Evolutionary conservation across 2,888 invertebrate species (phyloP).

Genomic region (Blera fallax): DNA sequence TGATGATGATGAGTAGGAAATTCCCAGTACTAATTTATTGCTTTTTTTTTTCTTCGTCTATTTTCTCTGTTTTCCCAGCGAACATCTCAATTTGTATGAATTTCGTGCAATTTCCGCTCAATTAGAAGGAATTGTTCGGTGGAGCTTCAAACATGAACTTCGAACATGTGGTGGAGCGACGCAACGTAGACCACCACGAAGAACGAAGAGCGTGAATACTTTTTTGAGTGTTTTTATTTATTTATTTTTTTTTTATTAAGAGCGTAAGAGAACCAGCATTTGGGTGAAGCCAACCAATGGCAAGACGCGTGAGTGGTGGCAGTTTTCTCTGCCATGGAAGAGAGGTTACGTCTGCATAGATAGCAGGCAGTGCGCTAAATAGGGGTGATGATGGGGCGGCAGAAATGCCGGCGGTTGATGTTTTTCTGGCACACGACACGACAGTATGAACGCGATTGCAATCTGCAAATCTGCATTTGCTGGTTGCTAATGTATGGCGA

Average conservation of each 20-base stretch:
- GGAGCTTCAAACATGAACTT: slow-evolving; percentile 23
- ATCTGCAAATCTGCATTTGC: slow-evolving; percentile 37
- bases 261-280: slow-evolving; percentile 34
- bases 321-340: slow-evolving; percentile 33
- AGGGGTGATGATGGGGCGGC: neutral
- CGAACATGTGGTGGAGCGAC: slow-evolving; percentile 43
- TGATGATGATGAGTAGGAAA: slow-evolving; percentile 50
- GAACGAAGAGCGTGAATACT: slow-evolving; percentile 47
- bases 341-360: neutral
- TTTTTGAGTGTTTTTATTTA: slow-evolving; percentile 47
- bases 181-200: slow-evolving; percentile 21
- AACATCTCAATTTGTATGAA: slow-evolving; percentile 26
- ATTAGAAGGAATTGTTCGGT: slow-evolving; percentile 2
- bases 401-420: slow-evolving; percentile 35
- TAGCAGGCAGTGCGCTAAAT: neutral
- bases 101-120: slow-evolving; percentile 30
- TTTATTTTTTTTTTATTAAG: neutral
- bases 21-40: slow-evolving; percentile 19
- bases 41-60: neutral
- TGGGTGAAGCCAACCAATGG: slow-evolving; percentile 21
- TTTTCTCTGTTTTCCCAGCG: slow-evolving; percentile 14
- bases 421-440: slow-evolving; percentile 33
- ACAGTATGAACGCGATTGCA: slow-evolving; percentile 21
- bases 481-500: slow-evolving; percentile 7
- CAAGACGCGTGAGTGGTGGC: slow-evolving; percentile 3